Evolutionary conservation across 2,888 invertebrate genomes (phyloP).

Genomic region (Ametastegia equiseti): DNA sequence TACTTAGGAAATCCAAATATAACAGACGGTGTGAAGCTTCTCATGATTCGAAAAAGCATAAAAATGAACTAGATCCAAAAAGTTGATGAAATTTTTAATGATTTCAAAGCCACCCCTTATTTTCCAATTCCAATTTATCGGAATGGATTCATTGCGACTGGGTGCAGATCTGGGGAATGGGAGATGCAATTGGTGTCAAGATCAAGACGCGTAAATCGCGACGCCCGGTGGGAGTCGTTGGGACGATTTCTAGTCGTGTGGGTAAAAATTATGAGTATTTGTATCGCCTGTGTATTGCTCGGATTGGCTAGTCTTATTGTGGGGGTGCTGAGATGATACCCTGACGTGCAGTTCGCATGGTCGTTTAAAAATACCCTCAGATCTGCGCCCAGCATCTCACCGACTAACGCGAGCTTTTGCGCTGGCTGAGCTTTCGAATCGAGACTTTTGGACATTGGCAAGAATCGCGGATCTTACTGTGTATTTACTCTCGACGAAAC

Average conservation of each 20-base stretch:
- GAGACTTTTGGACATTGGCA: no score
- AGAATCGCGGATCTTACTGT: no score
- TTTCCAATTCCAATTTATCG: not conserved
- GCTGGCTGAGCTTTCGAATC: not conserved
- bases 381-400: not conserved
- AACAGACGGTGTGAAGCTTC: no score
- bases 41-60: no score
- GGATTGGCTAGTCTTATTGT: not conserved
- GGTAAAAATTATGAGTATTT: not conserved
- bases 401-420: not conserved
- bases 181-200: slow-evolving; percentile 41
- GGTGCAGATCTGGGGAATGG: not conserved
- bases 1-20: no score
- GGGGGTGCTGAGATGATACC: slow-evolving; percentile 21
- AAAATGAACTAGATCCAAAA: no score
- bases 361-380: slow-evolving; percentile 48
- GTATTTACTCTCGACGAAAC: no score
- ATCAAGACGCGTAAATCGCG: slow-evolving; percentile 3
- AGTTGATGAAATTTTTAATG: no score
- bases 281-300: not conserved
- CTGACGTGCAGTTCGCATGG: slow-evolving; percentile 31
- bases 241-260: not conserved
- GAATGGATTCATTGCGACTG: not conserved
- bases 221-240: not conserved
- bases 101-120: no score